phyloP scores from a whole-genome alignment of 2,888 invertebrate genomes.

The Clusia tigrina region DNA sequence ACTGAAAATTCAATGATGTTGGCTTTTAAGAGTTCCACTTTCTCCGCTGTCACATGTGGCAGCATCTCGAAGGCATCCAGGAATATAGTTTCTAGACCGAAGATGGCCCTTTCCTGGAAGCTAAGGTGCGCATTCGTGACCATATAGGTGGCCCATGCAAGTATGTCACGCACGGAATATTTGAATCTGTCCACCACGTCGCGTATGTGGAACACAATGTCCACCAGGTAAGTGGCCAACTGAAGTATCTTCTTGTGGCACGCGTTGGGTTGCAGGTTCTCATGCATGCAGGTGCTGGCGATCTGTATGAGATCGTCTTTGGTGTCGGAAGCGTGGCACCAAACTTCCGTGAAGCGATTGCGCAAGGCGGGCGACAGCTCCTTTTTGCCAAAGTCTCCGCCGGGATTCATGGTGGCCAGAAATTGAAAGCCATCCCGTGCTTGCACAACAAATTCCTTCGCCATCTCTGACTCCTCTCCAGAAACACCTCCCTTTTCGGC shows the following conservation, averaged over 20 bases:
- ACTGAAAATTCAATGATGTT: conserved; percentile 69
- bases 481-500: conserved; percentile 85
- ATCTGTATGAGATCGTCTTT: conserved; percentile 81
- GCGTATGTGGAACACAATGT: conserved; percentile 82
- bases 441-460: conserved; percentile 69
- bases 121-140: conserved; percentile 62
- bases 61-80: conserved; percentile 89
- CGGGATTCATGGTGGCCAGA: conserved; percentile 99
- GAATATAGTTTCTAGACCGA: conserved; percentile 91
- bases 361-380: conserved; percentile 96
- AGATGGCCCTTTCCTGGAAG: conserved; percentile 76
- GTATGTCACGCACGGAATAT: conserved; percentile 88
- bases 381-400: conserved; percentile 99
- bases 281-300: conserved; percentile 79
- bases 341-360: conserved; percentile 98
- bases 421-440: conserved; percentile 84
- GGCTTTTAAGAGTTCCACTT: conserved; percentile 65
- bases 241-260: conserved; percentile 59
- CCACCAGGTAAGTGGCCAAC: conserved; percentile 77
- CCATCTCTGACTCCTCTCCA: conserved; percentile 44
- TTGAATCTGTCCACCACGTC: conserved; percentile 80
- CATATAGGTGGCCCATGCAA: conserved; percentile 92
- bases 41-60: conserved; percentile 72
- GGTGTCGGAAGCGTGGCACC: conserved; percentile 85
- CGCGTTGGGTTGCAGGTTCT: no score